Evolutionary conservation across 2,888 invertebrate species (phyloP), one percentile per base, ranked within the genome.

Genomic region (Oscheius sp.): DNA sequence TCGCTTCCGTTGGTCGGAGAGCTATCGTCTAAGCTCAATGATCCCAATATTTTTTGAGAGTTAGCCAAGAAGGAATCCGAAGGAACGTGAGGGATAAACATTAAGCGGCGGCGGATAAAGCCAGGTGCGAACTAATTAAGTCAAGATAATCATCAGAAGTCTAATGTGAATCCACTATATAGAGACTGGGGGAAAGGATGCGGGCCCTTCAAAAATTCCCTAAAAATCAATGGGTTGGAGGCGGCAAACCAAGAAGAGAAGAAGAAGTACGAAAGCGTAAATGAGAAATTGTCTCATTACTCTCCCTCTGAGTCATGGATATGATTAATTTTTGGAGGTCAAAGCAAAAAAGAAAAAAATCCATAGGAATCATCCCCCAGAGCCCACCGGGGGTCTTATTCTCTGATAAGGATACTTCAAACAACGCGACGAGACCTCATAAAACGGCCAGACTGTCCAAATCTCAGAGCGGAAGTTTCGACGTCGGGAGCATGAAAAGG

Each of bases 401-500:
- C 4, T 42, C 20, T 20, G 55, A 55, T 55, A 55, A 55, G 55
- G 34, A 25, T 29, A 52, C 55, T 12, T 55, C 55, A 55, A 55
- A 55, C 55, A 55, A 55, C n/a, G n/a, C n/a, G 55, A 37, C 55
- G 33, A 34, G 55, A 55, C 55, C 55, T 34, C 55, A 55, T 55
- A 55, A 55, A 55, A 34, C 17, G 17, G 27, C 48, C 25, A 20
- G 42, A 25, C 48, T 48, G 48, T 17, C 6, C 3, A 48, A 25
- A n/a, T n/a, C n/a, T n/a, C 37, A 37, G 37, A 37, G 15, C 4
- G 33, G 31, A 39, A 58, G 61, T 45, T n/a, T n/a, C 23, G 27
- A 61, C 25, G 31, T 10, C 2, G 45, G 15, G 10, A 25, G 25
- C 42, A 25, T 15, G n/a, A 29, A 25, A 61, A 42, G 39, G 29